Conservation (phyloP, 1,140 invertebrate genomes). For the Drosophila azteca region DNA sequence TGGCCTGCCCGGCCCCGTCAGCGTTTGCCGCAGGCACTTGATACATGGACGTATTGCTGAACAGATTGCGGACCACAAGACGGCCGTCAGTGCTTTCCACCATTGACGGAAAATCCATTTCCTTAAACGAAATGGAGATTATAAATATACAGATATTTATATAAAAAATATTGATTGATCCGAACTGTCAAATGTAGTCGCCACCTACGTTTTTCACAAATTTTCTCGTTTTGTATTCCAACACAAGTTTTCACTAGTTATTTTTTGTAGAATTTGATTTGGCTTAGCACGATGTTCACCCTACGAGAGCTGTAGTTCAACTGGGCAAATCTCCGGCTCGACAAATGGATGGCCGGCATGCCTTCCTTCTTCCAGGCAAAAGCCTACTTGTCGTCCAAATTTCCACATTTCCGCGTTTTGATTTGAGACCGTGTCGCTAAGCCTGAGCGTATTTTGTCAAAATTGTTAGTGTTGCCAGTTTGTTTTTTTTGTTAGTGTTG, state of each 20-base stretch:
- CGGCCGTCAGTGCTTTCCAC: slow-evolving; percentile 86
- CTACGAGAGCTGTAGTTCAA: slow-evolving; percentile 19
- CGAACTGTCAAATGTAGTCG: no score
- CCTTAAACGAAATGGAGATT: background rate
- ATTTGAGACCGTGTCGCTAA: no score
- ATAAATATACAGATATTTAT: no score
- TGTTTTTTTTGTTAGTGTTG: no score
- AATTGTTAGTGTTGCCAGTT: background rate
- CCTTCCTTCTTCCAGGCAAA: slow-evolving; percentile 27
- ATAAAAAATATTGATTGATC: no score
- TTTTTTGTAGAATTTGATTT: background rate
- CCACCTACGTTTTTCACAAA: background rate
- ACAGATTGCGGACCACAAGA: slow-evolving; percentile 86
- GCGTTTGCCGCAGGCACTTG: slow-evolving; percentile 20
- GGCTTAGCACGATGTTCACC: slow-evolving; percentile 23
- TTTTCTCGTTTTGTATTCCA: background rate
- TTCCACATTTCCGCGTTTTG: no score
- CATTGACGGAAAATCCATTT: slow-evolving; percentile 87
- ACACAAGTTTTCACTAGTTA: no score
- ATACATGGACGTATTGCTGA: slow-evolving; percentile 83
- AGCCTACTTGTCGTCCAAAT: slow-evolving; percentile 46
- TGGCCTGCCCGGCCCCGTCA: background rate
- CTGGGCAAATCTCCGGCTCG: slow-evolving; percentile 11
- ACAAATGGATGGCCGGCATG: slow-evolving; percentile 24
- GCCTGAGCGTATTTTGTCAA: slow-evolving; percentile 20